Evolutionary conservation across 2,113 vertebrate species (phyloP).

Genomic region (Balaenoptera acutorostrata): DNA sequence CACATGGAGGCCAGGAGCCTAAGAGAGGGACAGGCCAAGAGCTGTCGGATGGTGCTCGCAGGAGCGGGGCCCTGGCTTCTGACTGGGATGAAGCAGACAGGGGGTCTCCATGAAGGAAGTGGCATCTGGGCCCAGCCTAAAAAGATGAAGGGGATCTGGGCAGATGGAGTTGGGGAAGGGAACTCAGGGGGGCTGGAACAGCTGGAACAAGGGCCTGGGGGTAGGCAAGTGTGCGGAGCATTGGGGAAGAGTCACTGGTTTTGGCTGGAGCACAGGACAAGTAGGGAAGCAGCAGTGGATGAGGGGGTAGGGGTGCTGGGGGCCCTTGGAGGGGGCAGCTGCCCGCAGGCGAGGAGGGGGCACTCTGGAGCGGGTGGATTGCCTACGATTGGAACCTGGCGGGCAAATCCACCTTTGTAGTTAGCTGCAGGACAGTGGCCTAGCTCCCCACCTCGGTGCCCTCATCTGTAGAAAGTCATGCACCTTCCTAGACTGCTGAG

Average conservation of each 20-base stretch:
- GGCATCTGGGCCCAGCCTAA: neutral
- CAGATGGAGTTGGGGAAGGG: neutral
- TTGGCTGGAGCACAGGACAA: neutral
- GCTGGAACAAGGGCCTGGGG: neutral
- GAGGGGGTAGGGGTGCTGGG: neutral
- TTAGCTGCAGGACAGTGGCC: neutral
- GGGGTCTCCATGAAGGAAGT: neutral
- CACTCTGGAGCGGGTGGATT: too few species aligned
- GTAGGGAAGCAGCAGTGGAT: neutral
- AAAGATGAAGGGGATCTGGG: neutral
- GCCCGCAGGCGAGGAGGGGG: neutral
- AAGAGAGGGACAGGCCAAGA: neutral
- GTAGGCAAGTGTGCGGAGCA: neutral
- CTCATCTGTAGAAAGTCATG: neutral
- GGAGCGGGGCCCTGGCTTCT: neutral
- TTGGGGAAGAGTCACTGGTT: neutral
- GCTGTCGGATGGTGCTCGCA: fast-evolving
- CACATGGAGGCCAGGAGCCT: neutral
- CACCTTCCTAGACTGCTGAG: neutral
- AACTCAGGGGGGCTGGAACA: neutral
- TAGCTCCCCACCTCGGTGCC: neutral
- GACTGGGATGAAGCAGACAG: neutral
- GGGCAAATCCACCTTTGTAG: neutral
- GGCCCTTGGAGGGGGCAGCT: neutral
- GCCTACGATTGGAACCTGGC: neutral